Base-by-base conservation (phyloP, 2,888 invertebrate genomes). In the Caradrina kadenii region DNA sequence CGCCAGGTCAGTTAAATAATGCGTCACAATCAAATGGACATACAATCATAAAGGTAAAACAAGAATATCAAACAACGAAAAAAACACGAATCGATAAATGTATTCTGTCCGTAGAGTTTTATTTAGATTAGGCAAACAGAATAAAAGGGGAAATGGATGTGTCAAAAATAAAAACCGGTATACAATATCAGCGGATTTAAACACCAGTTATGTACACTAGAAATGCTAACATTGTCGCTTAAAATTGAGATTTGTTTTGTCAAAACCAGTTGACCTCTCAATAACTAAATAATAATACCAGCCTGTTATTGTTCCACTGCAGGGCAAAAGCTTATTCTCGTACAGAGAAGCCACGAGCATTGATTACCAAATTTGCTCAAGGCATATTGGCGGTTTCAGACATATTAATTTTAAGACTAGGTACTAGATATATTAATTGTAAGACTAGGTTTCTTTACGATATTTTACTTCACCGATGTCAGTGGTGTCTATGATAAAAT, bases 91-190 rank as follows among this genome's bases (percentile, higher is more conserved):
- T 58, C 54, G 22, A 79, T 55, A 48, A 67, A 73, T 54, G 42
- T 79, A 59, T 53, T 68, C 39, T 17, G 26, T 54, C 17, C 42
- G 7, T 42, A 59, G 45, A 22, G 45, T 69, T 79, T 79, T 69
- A 65, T 82, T 73, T 73, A 73, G 61, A 72, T 66, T 63, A 66
- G 54, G 63, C 74, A 63, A 81, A 81, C 73, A 63, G 31, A 55
- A 69, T 65, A 61, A 58, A 63, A 22, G 1, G 13, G 45, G 45
- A 63, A 81, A 81, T 68, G 65, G 53, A 67, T 52, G 73, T 65
- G 73, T 73, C 73, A 79, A 66, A 79, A 79, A 63, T 64, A 66
- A 45, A 55, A 79, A 79, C 50, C 8, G 64, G 45, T 48, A 62
- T 64, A 74, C 65, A 67, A 62, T 66, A 58, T 58, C 65, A 59